Evolutionary conservation across 2,113 vertebrate species (phyloP).

Genomic region (Sphaerodactylus townsendi): DNA sequence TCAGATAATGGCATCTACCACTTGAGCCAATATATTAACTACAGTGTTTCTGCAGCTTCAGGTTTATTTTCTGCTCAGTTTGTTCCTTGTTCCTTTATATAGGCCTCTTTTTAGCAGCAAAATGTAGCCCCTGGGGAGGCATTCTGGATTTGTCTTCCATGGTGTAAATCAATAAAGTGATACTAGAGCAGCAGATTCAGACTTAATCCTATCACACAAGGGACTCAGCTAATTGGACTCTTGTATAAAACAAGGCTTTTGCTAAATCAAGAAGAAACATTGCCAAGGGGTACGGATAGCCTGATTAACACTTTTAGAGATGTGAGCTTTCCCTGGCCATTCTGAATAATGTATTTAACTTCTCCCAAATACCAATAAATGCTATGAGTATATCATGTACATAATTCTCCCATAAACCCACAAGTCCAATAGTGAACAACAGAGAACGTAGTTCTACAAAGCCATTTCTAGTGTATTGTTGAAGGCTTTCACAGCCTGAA

Average conservation of each 20-base stretch:
- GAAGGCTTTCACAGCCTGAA: no score
- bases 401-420: not conserved
- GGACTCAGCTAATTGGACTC: conserved; percentile 14
- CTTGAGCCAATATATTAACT: not conserved
- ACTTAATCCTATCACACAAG: conserved; percentile 26
- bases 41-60: conserved; percentile 2
- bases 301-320: not conserved
- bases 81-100: not conserved
- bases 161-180: conserved; percentile 24
- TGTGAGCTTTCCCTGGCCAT: not conserved
- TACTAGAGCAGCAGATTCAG: conserved; percentile 14
- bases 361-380: conserved; percentile 5
- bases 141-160: conserved; percentile 18
- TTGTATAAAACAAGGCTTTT: conserved; percentile 8
- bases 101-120: conserved; percentile 1
- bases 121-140: not conserved
- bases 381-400: not conserved
- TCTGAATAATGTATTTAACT: not conserved
- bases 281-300: not conserved
- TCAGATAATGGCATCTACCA: not conserved
- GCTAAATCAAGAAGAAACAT: conserved; percentile 6
- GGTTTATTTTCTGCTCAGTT: not conserved
- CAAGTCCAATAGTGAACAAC: not conserved
- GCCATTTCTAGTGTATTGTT: not conserved
- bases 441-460: not conserved